phyloP scores from a whole-genome alignment of 2,888 invertebrate species.

The Aphodius granarius region DNA sequence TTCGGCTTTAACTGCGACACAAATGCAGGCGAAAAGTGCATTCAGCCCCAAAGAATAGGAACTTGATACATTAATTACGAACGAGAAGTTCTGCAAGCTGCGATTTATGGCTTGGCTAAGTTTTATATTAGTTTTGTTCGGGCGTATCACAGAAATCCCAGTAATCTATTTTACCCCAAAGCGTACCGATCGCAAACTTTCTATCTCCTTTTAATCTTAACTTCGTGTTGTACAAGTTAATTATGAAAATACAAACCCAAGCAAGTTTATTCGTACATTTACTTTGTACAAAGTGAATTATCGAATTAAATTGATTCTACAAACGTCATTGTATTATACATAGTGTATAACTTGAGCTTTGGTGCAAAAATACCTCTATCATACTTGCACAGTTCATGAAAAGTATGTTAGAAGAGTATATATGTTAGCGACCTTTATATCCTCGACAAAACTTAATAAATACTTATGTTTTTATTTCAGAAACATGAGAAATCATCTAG shows the following conservation, averaged over 20 bases:
- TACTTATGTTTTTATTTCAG: background rate
- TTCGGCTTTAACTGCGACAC: background rate
- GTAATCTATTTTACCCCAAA: background rate
- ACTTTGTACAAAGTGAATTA: background rate
- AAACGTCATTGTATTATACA: too few relatives aligned
- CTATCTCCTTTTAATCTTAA: background rate
- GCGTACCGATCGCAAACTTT: background rate
- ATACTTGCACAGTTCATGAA: too few relatives aligned
- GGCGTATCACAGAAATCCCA: background rate
- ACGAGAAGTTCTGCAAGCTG: background rate
- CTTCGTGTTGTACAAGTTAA: background rate
- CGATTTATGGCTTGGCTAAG: background rate
- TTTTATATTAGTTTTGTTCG: background rate
- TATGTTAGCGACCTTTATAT: background rate
- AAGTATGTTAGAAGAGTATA: too few relatives aligned
- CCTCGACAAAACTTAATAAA: background rate
- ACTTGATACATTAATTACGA: background rate
- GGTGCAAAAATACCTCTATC: too few relatives aligned
- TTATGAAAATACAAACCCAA: background rate
- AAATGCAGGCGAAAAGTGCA: background rate
- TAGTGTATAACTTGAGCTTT: too few relatives aligned
- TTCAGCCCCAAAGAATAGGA: background rate
- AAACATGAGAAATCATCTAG: slow-evolving; percentile 16
- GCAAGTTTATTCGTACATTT: background rate
- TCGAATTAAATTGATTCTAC: too few relatives aligned